Conservation (phyloP, 2,888 invertebrate genomes). For the Sinotaia quadrata region DNA sequence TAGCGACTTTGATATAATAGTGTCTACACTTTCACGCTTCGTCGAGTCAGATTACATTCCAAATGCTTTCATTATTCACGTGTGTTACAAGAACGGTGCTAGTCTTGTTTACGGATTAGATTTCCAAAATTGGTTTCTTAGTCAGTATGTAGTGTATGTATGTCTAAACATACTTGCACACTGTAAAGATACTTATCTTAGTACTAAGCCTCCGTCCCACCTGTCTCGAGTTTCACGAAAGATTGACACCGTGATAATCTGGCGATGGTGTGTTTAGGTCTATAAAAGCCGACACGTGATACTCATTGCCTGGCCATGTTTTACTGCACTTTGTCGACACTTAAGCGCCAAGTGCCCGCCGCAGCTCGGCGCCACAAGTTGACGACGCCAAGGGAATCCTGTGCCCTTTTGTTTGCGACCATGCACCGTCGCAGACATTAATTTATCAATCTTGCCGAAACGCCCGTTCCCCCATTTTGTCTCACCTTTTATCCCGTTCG, state of each 20-base stretch:
- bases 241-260: not conserved
- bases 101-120: too few relatives aligned
- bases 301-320: not conserved
- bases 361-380: not conserved
- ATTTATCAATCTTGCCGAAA: conserved; percentile 1
- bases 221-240: not conserved
- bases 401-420: not conserved
- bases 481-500: too few relatives aligned
- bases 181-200: conserved; percentile 3
- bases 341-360: not conserved
- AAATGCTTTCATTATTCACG: too few relatives aligned
- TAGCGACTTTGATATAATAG: too few relatives aligned
- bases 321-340: conserved; percentile 6
- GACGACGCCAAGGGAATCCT: not conserved
- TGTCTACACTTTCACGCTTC: too few relatives aligned
- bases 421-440: not conserved
- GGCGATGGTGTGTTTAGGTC: not conserved
- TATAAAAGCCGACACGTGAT: conserved; percentile 2
- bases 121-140: too few relatives aligned
- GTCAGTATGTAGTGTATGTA: too few relatives aligned
- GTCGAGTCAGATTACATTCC: too few relatives aligned
- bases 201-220: too few relatives aligned
- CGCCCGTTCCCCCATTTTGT: not conserved
- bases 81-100: too few relatives aligned
- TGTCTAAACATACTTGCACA: not conserved